These are phyloP conservation scores for Sapajus apella DNA, from an alignment of 2,113 vertebrate species.

Conservation along the genomic window DNA sequence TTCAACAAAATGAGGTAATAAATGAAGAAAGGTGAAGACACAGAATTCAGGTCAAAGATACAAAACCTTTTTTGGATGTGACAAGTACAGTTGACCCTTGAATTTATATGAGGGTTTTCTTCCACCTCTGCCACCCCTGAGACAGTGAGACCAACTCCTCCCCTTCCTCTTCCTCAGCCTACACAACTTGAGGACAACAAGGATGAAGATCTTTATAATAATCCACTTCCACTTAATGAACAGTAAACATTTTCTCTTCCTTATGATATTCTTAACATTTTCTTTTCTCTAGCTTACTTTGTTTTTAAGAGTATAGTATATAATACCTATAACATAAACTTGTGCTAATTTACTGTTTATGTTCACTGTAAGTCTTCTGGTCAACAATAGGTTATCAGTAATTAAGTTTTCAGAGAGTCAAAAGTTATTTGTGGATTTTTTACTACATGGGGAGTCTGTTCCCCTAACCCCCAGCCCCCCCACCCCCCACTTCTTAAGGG, in stretches of 20 bases:
- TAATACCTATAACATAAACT: neutral
- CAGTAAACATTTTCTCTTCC: neutral
- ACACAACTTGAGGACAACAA: neutral
- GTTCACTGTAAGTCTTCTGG: neutral
- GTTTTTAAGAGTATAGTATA: neutral
- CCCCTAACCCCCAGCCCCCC: neutral
- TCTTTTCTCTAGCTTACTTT: neutral
- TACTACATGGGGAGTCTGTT: neutral
- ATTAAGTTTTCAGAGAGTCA: neutral
- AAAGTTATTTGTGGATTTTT: neutral
- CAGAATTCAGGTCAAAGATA: neutral
- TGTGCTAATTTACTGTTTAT: neutral
- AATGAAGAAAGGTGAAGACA: neutral
- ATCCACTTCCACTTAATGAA: neutral
- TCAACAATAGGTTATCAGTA: neutral
- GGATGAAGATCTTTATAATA: neutral
- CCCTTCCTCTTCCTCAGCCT: neutral
- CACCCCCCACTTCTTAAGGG: neutral
- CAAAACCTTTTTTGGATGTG: neutral
- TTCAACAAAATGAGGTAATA: neutral
- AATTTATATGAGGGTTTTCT: too few relatives aligned
- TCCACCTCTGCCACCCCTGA: too few relatives aligned
- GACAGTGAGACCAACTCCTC: too few relatives aligned
- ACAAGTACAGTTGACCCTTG: neutral
- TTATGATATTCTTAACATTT: neutral